Conservation (phyloP, 2,797 vertebrate genomes). For the Tragelaphus oryx region DNA sequence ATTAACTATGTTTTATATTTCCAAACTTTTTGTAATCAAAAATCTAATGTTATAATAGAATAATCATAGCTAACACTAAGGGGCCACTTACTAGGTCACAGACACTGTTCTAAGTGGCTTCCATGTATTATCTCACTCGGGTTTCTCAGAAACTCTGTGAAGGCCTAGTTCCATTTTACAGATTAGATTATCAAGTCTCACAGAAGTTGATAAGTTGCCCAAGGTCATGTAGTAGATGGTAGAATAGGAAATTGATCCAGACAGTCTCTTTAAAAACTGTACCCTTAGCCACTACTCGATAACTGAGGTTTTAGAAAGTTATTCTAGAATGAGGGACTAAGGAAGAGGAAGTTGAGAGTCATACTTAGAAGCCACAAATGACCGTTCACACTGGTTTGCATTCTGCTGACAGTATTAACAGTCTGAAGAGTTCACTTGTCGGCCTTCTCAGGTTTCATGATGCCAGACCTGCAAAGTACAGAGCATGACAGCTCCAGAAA, state of each 20-base stretch:
- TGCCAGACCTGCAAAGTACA: not conserved
- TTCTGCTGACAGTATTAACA: not conserved
- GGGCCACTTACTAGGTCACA: not conserved
- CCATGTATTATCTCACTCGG: not conserved
- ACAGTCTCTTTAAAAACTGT: not conserved
- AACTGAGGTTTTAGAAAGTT: not conserved
- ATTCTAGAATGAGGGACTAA: not conserved
- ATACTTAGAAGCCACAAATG: not conserved
- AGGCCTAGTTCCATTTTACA: not conserved
- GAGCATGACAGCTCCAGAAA: not conserved
- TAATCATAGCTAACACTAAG: not conserved
- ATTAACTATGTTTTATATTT: not conserved
- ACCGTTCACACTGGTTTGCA: not conserved
- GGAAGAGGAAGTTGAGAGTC: not conserved
- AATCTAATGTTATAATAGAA: not conserved
- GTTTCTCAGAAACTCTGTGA: not conserved
- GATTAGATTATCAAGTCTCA: not conserved
- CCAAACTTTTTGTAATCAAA: not conserved
- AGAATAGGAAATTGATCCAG: not conserved
- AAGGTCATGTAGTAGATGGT: not conserved
- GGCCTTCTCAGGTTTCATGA: accelerated
- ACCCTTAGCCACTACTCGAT: not conserved
- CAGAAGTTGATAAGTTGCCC: not conserved
- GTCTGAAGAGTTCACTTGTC: not conserved
- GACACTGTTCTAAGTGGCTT: not conserved